Base-by-base conservation (phyloP, 2,888 invertebrate species). In the Autographa pulchrina region DNA sequence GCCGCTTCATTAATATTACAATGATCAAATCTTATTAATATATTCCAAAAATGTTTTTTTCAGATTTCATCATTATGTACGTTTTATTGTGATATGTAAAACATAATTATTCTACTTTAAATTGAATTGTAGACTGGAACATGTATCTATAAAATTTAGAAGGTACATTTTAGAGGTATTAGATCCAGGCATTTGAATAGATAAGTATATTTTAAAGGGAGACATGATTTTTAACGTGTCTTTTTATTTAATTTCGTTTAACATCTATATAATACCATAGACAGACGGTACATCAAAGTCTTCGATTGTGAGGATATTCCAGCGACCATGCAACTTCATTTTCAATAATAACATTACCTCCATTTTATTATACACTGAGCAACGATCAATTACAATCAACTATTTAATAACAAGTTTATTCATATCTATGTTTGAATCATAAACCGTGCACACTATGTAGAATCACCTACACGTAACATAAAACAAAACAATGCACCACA, bases 371-470 rank as follows among this genome's bases (percentile, higher is more conserved):
- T 72, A 77, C 79, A 85, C 80, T 90, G 91, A 91, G 91, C 91
- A 91, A 91, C 82, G 81, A 87, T 86, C 86, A 87, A 84, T 86
- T 84, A 87, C 84, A 85, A 83, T 85, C 83, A 87, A 88, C 88
- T 84, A 85, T 85, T 82, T 77, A 85, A 68, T 81, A 78, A 87
- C 84, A 86, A 86, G 80, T 81, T 79, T 77, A 83, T 77, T 83
- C 83, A 82, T 70, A 73, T 79, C 65, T 80, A 79, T 72, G 70
- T 69, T 58, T 68, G 74, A 74, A 62, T 72, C 68, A 66, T 78
- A 76, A 72, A 81, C 68, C 78, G 81, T 84, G 84, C 77, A 78
- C 74, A 77, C 69, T 80, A 80, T 77, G 74, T 80, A 77, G 77
- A 73, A 31, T 67, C 43, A 56, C 69, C 80, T 83, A 80, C 76